Base-by-base conservation (phyloP, 2,888 invertebrate species). In the Anthophora plumipes region DNA sequence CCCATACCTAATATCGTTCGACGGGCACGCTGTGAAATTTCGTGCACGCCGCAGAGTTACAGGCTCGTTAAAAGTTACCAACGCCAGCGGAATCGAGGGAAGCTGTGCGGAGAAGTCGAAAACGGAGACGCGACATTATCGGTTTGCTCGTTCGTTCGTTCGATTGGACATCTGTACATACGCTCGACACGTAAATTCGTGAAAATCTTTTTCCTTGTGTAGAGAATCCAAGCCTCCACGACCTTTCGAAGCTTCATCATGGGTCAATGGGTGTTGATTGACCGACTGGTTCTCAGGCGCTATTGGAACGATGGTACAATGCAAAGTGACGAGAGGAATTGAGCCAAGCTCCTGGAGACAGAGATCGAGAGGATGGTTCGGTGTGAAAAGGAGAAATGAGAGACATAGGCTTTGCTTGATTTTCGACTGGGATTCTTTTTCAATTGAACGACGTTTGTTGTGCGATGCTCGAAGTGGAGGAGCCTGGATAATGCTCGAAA, bases 51-150 rank as follows among this genome's bases (percentile, higher is more conserved):
- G 61, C 52, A 31, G 77, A 84, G 78, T 83, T 84, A 77, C 60
- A 59, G 76, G 66, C 79, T 86, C 86, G 86, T 86, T 86, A 86
- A 86, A 86, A 86, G 83, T 86, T 86, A 74, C 73, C 63, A 71
- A 76, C 50, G 25, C n/a, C 43, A 57, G 31, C 25, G 43, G n/a
- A 63, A 43, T 43, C 67, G 31, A 14, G 2, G n/a, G 11, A n/a
- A 41, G 41, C 12, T 11, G 43, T n/a, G 43, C 11, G 69, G 14
- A n/a, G 12, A 11, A 1, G 11, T n/a, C 14, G 43, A n/a, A n/a
- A 25, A 17, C 14, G 11, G 9, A 22, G 9, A 31, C 43, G 39
- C 54, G 46, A 46, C 46, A 46, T 72, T 63, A 63, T 37, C 60
- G 20, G 37, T 46, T 41, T 31, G 12, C 1, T 50, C 22, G 50